Evolutionary conservation across 1,140 invertebrate genomes (phyloP), one percentile per base, ranked within the genome.

Genomic region (Zaprionus gabonicus): DNA sequence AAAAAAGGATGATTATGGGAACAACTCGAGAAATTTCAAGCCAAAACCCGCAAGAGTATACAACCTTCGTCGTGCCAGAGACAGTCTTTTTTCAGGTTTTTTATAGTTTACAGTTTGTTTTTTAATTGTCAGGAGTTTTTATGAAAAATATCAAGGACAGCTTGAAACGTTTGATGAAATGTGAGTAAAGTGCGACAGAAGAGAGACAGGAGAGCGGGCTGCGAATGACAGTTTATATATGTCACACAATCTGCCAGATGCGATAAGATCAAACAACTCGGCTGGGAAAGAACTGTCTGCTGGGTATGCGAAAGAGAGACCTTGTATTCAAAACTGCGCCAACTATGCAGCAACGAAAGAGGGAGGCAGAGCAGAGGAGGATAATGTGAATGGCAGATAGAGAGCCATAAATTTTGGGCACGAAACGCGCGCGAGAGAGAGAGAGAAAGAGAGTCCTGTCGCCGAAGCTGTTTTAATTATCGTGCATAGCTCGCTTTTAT

Each of bases 361-460:
- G 15, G 6, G 5, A 9, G n/a, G 6, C 2, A 44, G 41, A 44
- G n/a, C 5, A n/a, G n/a, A 44, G 41, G 15, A 17, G 38, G 4
- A 46, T n/a, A 46, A 17, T 46, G 41, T 20, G 41, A 46, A 46
- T 17, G 41, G 41, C 15, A 46, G 41, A 46, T 46, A 17, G 41
- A 46, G 41, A 46, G 41, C 41, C 41, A 46, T 46, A 46, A 46
- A 46, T 46, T 46, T 46, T 17, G 41, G 41, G 41, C n/a, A 46
- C 41, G 41, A 46, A 17, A 17, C 41, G 41, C 38, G 38, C 38
- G 38, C 6, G 0, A 3, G 36, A 15, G 12, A 41, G 38, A 23
- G 1, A 41, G 38, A 41, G 38, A 23, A 1, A 41, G 38, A 41
- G 38, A 44, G 41, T 44, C 41, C n/a, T 44, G 41, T 46, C 41